A percentile compares a stretch with the other conserved stretches of the same genome.
phyloP scores from a whole-genome alignment of 2,888 invertebrate genomes.

The Lampropteryx suffumata region DNA sequence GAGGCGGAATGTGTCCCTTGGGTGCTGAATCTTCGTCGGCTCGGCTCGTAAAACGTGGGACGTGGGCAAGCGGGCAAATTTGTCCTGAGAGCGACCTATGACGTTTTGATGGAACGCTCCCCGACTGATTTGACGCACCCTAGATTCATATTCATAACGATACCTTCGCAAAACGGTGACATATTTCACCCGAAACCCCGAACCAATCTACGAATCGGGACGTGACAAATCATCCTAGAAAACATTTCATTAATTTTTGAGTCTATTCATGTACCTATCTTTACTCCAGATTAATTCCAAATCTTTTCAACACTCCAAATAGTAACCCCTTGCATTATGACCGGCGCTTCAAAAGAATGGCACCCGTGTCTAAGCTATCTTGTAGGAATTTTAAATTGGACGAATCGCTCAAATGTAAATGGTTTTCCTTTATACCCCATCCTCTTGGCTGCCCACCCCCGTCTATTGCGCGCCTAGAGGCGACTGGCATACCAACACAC shows the following conservation, averaged over 20 bases:
- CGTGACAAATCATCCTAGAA: conserved; percentile 47
- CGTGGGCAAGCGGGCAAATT: conserved; percentile 82
- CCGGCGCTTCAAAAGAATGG: conserved; percentile 78
- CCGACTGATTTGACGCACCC: conserved; percentile 75
- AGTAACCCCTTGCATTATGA: conserved; percentile 70
- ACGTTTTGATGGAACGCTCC: conserved; percentile 81
- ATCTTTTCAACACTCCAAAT: conserved; percentile 42
- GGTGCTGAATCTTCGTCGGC: conserved; percentile 83
- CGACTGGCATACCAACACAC: conserved; percentile 80
- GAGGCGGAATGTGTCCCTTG: conserved; percentile 81
- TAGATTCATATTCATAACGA: conserved; percentile 81
- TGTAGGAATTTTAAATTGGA: conserved; percentile 84
- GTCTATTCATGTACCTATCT: conserved; percentile 13
- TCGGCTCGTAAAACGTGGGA: conserved; percentile 81
- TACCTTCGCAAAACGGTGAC: conserved; percentile 60
- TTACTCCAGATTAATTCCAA: conserved; percentile 5
- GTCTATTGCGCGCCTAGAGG: conserved; percentile 81
- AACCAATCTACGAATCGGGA: conserved; percentile 51
- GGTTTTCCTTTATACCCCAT: conserved; percentile 84
- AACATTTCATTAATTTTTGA: conserved; percentile 48
- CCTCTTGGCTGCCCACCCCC: conserved; percentile 79
- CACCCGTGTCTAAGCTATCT: conserved; percentile 82
- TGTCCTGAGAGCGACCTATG: conserved; percentile 82
- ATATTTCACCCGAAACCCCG: conserved; percentile 56
- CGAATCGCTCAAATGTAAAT: conserved; percentile 85